Conservation (phyloP, 2,113 vertebrate genomes). For the Macaca fascicularis region T2T-MFA8v1.1 NC_088377.1:11777501-11778000, state of each 20-base stretch:
- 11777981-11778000: background rate
- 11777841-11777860: background rate
- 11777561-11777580: background rate
- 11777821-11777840: background rate
- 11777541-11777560: background rate
- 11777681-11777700: background rate
- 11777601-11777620: background rate
- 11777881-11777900: background rate
- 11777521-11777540: background rate
- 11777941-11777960: background rate
- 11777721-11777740: background rate
- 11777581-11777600: background rate
- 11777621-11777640: background rate
- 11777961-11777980: background rate
- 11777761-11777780: background rate
- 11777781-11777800: background rate
- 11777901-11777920: background rate
- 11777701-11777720: background rate
- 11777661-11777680: background rate
- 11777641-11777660: rapidly evolving
- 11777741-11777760: rapidly evolving
- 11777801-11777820: background rate
- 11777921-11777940: background rate
- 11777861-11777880: background rate
- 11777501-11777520: background rate